phyloP scores from a whole-genome alignment of 2,797 vertebrate species.

The Pempheris klunzingeri region DNA sequence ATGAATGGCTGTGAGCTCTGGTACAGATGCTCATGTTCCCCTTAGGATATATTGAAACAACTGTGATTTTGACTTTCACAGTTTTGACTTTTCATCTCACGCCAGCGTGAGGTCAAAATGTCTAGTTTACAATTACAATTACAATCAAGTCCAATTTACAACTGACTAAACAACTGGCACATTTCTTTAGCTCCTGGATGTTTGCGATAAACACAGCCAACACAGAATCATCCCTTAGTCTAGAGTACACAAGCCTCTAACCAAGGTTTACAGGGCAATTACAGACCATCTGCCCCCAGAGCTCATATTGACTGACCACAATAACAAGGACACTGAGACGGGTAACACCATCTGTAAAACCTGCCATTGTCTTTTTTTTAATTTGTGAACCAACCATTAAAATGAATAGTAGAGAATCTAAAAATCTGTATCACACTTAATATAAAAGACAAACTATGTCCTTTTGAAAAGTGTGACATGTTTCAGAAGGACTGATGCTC shows the following conservation, averaged over 20 bases:
- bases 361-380: neutral
- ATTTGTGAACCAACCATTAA: neutral
- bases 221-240: too few relatives aligned
- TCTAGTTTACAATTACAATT: too few relatives aligned
- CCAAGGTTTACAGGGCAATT: conserved; percentile 27
- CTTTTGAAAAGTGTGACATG: neutral
- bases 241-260: neutral
- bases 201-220: too few relatives aligned
- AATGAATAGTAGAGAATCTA: neutral
- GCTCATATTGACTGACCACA: neutral
- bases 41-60: neutral
- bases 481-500: neutral
- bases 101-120: too few relatives aligned
- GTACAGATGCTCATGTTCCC: neutral
- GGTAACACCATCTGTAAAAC: conserved; percentile 2
- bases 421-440: neutral
- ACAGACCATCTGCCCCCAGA: conserved; percentile 29
- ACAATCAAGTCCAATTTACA: too few relatives aligned
- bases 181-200: neutral
- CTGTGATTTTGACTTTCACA: neutral
- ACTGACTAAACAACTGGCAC: neutral
- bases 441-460: neutral
- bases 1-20: neutral
- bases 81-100: neutral
- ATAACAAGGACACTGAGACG: conserved; percentile 18